A percentile compares a stretch with the other conserved stretches of the same genome.
Conservation (phyloP, 2,888 invertebrate species). For the Cryptophagus acutangulus region DNA sequence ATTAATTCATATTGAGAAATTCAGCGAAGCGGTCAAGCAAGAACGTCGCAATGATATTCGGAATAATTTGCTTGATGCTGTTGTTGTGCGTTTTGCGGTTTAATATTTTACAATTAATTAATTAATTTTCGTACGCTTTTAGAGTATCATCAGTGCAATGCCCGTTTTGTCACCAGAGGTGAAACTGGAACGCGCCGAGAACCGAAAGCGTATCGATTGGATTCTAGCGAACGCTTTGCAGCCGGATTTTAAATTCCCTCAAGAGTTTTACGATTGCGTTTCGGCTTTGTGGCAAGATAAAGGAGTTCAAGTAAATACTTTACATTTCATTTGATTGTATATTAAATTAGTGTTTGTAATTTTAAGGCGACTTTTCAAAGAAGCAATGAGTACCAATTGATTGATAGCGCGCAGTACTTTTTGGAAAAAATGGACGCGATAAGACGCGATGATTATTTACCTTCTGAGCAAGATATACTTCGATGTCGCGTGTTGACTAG, state of each 20-base stretch:
- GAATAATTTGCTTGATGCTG: constrained; percentile 95
- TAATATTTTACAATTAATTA: not conserved
- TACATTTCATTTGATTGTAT: too few relatives aligned
- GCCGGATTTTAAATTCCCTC: constrained; percentile 79
- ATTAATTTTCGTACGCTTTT: constrained; percentile 49
- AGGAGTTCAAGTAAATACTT: constrained; percentile 65
- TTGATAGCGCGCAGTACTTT: constrained; percentile 99
- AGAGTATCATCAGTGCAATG: constrained; percentile 94
- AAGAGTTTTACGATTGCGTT: constrained; percentile 95
- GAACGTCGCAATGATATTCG: constrained; percentile 96
- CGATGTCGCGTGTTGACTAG: constrained; percentile 98
- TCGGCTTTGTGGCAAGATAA: constrained; percentile 91
- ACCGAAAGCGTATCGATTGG: constrained; percentile 87
- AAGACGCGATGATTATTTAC: constrained; percentile 89
- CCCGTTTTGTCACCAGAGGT: constrained; percentile 91
- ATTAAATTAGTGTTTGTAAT: not conserved
- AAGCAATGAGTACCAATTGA: constrained; percentile 97
- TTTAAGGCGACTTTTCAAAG: constrained; percentile 72
- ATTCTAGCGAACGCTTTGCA: constrained; percentile 88
- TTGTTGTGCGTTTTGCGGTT: constrained; percentile 55
- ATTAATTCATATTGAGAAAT: constrained; percentile 95
- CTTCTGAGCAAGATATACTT: constrained; percentile 95
- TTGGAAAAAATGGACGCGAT: constrained; percentile 92
- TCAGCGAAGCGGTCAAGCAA: constrained; percentile 89
- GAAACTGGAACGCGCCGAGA: constrained; percentile 79